Evolutionary conservation across 2,888 invertebrate species (phyloP), one percentile per base, ranked within the genome.

Genomic region (Lordiphosa andalusiaca): DNA sequence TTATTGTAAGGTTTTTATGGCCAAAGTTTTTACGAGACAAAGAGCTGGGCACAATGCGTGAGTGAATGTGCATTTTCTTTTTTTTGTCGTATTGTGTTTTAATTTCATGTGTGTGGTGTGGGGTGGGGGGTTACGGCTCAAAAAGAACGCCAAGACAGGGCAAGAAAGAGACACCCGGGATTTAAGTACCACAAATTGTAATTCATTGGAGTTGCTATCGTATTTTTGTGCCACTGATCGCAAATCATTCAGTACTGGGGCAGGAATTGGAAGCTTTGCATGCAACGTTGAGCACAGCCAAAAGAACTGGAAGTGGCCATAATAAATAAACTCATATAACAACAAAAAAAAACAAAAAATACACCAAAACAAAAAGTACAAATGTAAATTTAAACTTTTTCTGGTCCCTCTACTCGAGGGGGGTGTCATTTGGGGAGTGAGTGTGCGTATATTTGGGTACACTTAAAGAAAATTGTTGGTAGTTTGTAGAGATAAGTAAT

Each of bases 301-400:
- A 56, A 64, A 52, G 53, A 57, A 60, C 67, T 65, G 76, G 69
- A 67, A 77, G 61, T 75, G 80, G 75, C 83, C 47, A 77, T 69
- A 77, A 81, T 65, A 53, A 70, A 66, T 33, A 60, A 42, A 57
- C 48, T 9, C 57, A 54, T 30, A 37, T 30, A 40, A 39, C 52
- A 67, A 69, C 19, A 19, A 25, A 25, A 16, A 16, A 16, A 16
- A 16, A 16, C 1, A 16, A 16, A 16, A 25, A 25, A 25, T 25
- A 25, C 6, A 25, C 25, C 25, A 7, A 66, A 81, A 67, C 62
- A 64, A 58, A 77, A 53, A 65, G 65, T 60, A 56, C 65, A 68
- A 56, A 77, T 82, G 80, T 77, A 77, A 82, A 77, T 77, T 82
- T 76, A 66, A 74, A 76, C 68, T 71, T 76, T 76, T 77, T 74